These are phyloP conservation scores for Drosophila pallidifrons DNA, from an alignment of 1,140 invertebrate species.

Conservation along the genomic window DNA sequence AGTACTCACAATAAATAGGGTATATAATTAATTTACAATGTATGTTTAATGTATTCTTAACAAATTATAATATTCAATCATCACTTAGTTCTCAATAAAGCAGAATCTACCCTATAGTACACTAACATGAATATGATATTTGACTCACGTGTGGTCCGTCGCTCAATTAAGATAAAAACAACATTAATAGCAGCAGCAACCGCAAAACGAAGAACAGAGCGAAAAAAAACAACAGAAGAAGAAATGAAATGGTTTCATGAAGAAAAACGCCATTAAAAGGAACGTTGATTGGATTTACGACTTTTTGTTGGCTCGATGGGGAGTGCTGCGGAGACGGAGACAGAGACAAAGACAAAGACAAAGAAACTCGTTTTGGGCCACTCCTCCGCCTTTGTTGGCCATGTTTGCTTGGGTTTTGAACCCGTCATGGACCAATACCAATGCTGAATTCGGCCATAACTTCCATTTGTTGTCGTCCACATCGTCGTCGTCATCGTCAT, in stretches of 20 bases:
- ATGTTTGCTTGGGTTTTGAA: slow-evolving; percentile 22
- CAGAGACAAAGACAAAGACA: slow-evolving; percentile 13
- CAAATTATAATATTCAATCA: too few species aligned
- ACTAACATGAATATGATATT: slow-evolving; percentile 9
- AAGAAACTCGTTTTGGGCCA: slow-evolving; percentile 73
- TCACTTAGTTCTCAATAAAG: too few species aligned
- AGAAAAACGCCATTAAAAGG: slow-evolving; percentile 70
- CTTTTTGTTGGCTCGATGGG: slow-evolving; percentile 32
- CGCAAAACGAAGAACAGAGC: slow-evolving; percentile 33
- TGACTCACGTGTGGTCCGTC: slow-evolving; percentile 42
- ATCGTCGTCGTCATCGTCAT: too few species aligned
- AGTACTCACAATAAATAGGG: too few species aligned
- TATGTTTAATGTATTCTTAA: too few species aligned
- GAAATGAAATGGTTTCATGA: slow-evolving; percentile 44
- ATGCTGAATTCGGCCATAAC: slow-evolving; percentile 50
- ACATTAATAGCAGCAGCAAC: slow-evolving; percentile 14
- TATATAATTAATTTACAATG: too few species aligned
- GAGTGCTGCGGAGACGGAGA: background rate
- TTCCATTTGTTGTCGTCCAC: slow-evolving; percentile 39
- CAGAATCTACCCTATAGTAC: background rate
- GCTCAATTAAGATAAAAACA: slow-evolving; percentile 47
- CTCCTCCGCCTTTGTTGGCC: slow-evolving; percentile 46
- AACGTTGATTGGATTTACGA: slow-evolving; percentile 76
- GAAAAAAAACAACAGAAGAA: slow-evolving; percentile 13
- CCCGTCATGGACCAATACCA: slow-evolving; percentile 60